Base-by-base conservation (phyloP, 2,888 invertebrate genomes). In the Cephus sareptanus region DNA sequence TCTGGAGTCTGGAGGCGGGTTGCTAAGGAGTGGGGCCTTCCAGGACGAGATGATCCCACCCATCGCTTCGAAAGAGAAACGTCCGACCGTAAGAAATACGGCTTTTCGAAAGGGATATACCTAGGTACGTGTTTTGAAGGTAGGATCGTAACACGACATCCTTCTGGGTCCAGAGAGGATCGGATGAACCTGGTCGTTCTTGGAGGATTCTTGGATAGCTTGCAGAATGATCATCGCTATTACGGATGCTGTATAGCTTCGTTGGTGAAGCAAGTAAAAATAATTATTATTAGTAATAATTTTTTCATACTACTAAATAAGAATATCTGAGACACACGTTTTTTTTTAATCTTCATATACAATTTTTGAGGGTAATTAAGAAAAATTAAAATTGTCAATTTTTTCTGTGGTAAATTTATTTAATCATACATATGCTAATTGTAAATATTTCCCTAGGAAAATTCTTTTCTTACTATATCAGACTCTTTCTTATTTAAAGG, bases 1-100 rank as follows among this genome's bases (percentile, higher is more conserved):
- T 77, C 71, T 71, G 31, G 71, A 34, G 33, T 34, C 71, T 31
- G 71, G 71, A 71, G 71, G 71, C 71, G 71, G 71, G 71, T 71
- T 33, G 71, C 31, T 34, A 71, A 13, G 71, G 71, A 34, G 71
- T 71, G 71, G 71, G 33, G 31, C 23, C 33, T 23, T 71, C 12
- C 31, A 71, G 71, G 71, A 71, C 71, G 71, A 71, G 13, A 34
- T 31, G 71, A 71, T 71, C 71, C 71, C 71, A 71, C 71, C 71
- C 33, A 71, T 71, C 31, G 71, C 71, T 31, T 71, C 71, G 71
- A 34, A 31, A 71, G 31, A 71, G 33, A 71, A 71, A 71, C 71
- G 71, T 34, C 31, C 71, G 31, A 34, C 31, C 71, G 71, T 33
- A 71, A 71, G 71, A 71, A 71, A 71, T 71, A 71, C 71, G 71